These are phyloP conservation scores for Lycocorax pyrrhopterus DNA, from an alignment of 2,113 vertebrate species.

Conservation along the genomic window DNA sequence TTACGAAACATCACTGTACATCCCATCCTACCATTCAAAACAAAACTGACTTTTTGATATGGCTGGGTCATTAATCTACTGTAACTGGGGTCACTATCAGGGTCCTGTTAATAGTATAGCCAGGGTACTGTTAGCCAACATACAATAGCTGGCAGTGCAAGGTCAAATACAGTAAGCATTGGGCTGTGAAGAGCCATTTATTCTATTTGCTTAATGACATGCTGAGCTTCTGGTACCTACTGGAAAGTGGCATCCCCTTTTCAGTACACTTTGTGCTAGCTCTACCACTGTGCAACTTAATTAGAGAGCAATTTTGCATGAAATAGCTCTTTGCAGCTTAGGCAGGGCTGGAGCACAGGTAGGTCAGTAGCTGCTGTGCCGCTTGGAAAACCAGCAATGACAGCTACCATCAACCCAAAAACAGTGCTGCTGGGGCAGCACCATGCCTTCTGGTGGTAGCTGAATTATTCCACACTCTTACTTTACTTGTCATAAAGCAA, in stretches of 20 bases:
- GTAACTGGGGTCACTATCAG: neutral
- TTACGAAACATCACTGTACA: neutral
- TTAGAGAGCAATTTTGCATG: constrained; percentile 51
- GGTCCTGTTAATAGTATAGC: neutral
- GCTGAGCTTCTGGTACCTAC: constrained; percentile 28
- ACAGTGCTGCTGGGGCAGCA: neutral
- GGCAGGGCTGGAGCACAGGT: neutral
- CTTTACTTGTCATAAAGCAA: neutral
- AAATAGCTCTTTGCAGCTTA: neutral
- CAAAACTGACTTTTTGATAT: neutral
- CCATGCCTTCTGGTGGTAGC: neutral
- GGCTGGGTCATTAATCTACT: neutral
- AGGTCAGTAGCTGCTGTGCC: constrained; percentile 4
- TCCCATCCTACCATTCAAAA: neutral
- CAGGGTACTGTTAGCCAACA: neutral
- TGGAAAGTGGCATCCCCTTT: constrained; percentile 14
- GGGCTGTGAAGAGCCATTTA: constrained; percentile 26
- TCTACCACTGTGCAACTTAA: constrained; percentile 46
- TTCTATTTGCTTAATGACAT: neutral
- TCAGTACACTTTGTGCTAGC: constrained; percentile 14
- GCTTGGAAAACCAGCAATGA: neutral
- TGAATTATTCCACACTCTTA: neutral
- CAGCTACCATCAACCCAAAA: neutral
- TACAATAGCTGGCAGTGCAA: neutral
- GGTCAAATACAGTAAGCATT: constrained; percentile 7